phyloP scores from a whole-genome alignment of 2,888 invertebrate genomes.

The Actias luna region DNA sequence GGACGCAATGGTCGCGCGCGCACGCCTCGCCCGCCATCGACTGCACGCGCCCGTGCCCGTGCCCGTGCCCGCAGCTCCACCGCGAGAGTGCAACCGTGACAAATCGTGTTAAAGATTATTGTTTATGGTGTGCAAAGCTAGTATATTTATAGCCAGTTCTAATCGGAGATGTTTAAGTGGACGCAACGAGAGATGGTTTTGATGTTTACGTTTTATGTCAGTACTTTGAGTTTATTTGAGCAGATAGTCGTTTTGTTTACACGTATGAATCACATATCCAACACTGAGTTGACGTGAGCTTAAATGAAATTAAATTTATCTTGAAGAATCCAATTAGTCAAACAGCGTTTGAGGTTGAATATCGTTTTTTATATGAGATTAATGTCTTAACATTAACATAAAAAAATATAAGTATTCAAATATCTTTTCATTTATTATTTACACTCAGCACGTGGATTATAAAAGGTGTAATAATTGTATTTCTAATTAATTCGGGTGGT shows the following conservation, averaged over 20 bases:
- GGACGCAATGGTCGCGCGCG: conserved; percentile 72
- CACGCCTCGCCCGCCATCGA: conserved; percentile 54
- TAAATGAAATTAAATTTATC: conserved; percentile 42
- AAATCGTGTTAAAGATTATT: conserved; percentile 64
- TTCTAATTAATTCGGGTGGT: not conserved
- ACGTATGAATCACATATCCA: conserved; percentile 62
- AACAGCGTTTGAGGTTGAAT: not conserved
- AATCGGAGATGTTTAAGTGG: conserved; percentile 59
- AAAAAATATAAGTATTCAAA: not conserved
- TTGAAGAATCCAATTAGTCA: conserved; percentile 28
- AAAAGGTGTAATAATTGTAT: conserved; percentile 11
- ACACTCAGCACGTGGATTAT: not conserved
- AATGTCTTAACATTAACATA: not conserved
- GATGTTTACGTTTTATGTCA: conserved; percentile 65
- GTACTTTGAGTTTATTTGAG: conserved; percentile 62
- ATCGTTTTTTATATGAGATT: not conserved
- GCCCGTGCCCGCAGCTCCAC: conserved; percentile 39
- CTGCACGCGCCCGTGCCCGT: conserved; percentile 56
- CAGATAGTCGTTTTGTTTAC: conserved; percentile 64
- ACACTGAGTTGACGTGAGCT: conserved; percentile 53
- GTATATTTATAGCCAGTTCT: conserved; percentile 62
- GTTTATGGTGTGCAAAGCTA: conserved; percentile 66
- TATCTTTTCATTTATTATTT: not conserved
- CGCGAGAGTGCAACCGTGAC: conserved; percentile 53
- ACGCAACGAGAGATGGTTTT: conserved; percentile 50